Conservation (phyloP, 1,140 invertebrate genomes). For the Ips nitidus region DNA sequence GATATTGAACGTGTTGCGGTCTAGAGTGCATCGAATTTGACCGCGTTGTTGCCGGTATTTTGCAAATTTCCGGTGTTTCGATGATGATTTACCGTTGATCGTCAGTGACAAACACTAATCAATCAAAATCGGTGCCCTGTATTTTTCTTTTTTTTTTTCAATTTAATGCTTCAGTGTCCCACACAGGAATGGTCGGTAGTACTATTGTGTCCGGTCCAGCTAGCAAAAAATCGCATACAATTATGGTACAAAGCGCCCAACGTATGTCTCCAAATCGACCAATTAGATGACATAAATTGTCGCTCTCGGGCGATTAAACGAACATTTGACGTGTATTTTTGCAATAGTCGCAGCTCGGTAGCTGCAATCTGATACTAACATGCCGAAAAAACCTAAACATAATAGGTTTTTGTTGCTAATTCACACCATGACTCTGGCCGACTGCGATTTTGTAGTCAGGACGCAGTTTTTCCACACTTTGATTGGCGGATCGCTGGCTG, state of each 20-base stretch:
- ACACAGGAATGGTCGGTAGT: too few species aligned
- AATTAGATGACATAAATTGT: constrained; percentile 49
- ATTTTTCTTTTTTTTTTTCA: too few species aligned
- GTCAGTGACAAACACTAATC: too few species aligned
- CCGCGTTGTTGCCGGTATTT: too few species aligned
- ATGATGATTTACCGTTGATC: too few species aligned
- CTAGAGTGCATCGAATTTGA: too few species aligned
- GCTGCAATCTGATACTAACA: constrained; percentile 42
- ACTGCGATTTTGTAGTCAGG: constrained; percentile 46
- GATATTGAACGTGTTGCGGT: too few species aligned
- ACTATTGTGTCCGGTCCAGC: too few species aligned
- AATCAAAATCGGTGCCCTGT: too few species aligned
- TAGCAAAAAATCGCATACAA: too few species aligned
- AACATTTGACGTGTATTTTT: constrained; percentile 42
- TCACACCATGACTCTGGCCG: constrained; percentile 51
- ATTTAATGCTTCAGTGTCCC: too few species aligned
- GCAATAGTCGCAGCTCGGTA: constrained; percentile 45
- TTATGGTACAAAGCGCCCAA: not conserved
- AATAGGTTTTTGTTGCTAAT: constrained; percentile 43
- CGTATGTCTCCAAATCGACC: constrained; percentile 30
- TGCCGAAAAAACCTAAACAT: not conserved
- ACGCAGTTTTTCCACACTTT: constrained; percentile 50
- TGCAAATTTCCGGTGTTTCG: too few species aligned
- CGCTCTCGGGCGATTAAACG: constrained; percentile 41
- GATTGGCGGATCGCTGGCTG: constrained; percentile 21